Evolutionary conservation across 2,888 invertebrate genomes (phyloP).

Genomic region (Noctuana brunneofusca): DNA sequence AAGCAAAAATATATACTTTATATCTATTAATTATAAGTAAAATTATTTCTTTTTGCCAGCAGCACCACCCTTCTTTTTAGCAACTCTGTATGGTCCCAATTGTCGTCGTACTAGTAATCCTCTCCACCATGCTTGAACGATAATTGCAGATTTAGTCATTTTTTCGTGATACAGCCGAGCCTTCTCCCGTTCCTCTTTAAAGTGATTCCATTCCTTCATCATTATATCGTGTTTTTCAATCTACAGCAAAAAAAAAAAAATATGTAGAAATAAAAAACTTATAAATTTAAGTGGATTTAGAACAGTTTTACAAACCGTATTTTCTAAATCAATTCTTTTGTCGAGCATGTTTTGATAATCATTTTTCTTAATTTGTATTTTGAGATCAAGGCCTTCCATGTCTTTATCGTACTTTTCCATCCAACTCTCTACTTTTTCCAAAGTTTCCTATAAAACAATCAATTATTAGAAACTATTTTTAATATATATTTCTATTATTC

Average conservation of each 20-base stretch:
- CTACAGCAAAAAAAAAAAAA: slow-evolving; percentile 44
- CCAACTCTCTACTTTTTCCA: slow-evolving; percentile 61
- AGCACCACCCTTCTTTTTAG: slow-evolving; percentile 46
- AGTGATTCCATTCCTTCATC: slow-evolving; percentile 59
- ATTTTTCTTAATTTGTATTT: slow-evolving; percentile 65
- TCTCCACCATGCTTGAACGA: slow-evolving; percentile 75
- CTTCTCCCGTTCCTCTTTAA: slow-evolving; percentile 63
- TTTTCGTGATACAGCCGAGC: slow-evolving; percentile 55
- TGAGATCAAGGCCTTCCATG: slow-evolving; percentile 63
- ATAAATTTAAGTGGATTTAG: neutral
- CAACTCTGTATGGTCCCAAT: slow-evolving; percentile 61
- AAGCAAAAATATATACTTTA: neutral
- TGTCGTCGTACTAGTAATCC: slow-evolving; percentile 67
- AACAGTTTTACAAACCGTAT: slow-evolving; percentile 47
- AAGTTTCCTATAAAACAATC: slow-evolving; percentile 61
- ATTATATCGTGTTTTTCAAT: slow-evolving; percentile 50
- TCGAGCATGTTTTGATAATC: slow-evolving; percentile 54
- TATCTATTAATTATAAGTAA: neutral
- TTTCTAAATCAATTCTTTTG: slow-evolving; percentile 50
- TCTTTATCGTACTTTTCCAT: slow-evolving; percentile 71
- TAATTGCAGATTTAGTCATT: slow-evolving; percentile 62
- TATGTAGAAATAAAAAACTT: neutral
- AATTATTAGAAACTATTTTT: no score
- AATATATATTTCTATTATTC: no score
- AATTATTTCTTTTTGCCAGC: slow-evolving; percentile 39